Percentiles rank a stretch among this genome's conserved stretches.
Conservation (phyloP, 1,140 invertebrate genomes). For the Rhizoglyphus robini region DNA sequence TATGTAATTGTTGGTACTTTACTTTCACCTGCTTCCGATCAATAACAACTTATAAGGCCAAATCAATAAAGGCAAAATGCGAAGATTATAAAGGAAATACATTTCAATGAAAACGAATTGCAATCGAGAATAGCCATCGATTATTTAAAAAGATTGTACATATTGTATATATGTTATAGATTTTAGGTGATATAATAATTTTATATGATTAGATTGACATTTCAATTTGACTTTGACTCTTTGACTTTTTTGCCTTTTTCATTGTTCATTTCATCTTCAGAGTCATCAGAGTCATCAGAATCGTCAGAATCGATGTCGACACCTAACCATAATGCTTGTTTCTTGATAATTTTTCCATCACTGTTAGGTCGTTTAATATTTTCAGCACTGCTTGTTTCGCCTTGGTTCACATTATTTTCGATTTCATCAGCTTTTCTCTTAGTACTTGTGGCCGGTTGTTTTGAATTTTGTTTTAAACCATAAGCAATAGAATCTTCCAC, state of each 20-base stretch:
- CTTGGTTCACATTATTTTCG: background rate
- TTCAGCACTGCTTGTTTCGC: background rate
- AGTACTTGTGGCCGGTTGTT: background rate
- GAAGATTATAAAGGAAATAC: too few relatives aligned
- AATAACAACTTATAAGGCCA: too few relatives aligned
- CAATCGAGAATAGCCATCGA: too few relatives aligned
- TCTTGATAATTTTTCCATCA: background rate
- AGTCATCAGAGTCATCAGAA: background rate
- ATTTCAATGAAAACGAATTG: too few relatives aligned
- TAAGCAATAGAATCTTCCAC: conserved; percentile 18
- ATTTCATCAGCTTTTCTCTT: background rate
- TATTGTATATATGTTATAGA: too few relatives aligned
- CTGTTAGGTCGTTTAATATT: background rate
- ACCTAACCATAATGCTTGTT: conserved; percentile 7
- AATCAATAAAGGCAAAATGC: too few relatives aligned
- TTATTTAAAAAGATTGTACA: too few relatives aligned
- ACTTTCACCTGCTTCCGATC: background rate
- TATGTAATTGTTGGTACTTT: background rate
- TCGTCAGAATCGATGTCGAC: conserved; percentile 1
- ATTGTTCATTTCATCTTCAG: background rate
- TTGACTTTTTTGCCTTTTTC: background rate
- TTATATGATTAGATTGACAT: too few relatives aligned
- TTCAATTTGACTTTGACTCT: too few relatives aligned
- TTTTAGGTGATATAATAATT: too few relatives aligned
- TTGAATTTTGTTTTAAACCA: conserved; percentile 9